phyloP scores from a whole-genome alignment of 2,888 invertebrate genomes.

The Nomada ferruginata region DNA sequence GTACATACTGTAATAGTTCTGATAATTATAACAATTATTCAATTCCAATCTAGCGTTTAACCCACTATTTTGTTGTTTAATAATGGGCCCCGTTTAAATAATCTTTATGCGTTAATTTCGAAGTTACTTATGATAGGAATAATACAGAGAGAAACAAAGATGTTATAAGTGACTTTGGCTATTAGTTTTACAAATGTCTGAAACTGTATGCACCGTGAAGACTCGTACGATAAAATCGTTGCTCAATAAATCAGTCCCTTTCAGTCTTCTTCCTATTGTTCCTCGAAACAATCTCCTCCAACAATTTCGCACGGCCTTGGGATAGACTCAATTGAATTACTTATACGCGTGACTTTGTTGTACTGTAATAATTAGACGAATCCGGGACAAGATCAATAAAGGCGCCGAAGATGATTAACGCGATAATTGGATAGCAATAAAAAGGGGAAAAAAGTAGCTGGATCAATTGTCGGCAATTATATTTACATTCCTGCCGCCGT shows the following conservation, averaged over 20 bases:
- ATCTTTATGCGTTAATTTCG: no score
- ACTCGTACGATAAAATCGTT: background rate
- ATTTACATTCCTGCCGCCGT: slow-evolving; percentile 24
- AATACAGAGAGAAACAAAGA: no score
- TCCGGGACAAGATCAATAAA: slow-evolving; percentile 7
- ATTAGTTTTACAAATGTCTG: no score
- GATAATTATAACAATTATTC: no score
- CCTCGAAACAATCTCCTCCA: background rate
- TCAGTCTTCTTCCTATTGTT: background rate
- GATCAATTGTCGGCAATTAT: slow-evolving; percentile 21
- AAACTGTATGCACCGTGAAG: no score
- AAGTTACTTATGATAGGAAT: no score
- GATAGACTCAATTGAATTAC: background rate
- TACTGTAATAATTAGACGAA: slow-evolving; percentile 4
- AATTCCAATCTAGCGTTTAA: no score
- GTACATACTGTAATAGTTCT: no score
- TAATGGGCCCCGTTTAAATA: no score
- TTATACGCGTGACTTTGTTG: no score
- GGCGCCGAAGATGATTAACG: background rate
- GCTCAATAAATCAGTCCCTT: background rate
- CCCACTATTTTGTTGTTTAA: no score
- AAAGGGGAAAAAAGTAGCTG: background rate
- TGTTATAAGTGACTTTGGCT: no score
- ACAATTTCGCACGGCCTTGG: background rate
- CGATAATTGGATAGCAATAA: slow-evolving; percentile 34